phyloP scores from a whole-genome alignment of 1,140 invertebrate genomes.

The Drosophila equinoxialis region DNA sequence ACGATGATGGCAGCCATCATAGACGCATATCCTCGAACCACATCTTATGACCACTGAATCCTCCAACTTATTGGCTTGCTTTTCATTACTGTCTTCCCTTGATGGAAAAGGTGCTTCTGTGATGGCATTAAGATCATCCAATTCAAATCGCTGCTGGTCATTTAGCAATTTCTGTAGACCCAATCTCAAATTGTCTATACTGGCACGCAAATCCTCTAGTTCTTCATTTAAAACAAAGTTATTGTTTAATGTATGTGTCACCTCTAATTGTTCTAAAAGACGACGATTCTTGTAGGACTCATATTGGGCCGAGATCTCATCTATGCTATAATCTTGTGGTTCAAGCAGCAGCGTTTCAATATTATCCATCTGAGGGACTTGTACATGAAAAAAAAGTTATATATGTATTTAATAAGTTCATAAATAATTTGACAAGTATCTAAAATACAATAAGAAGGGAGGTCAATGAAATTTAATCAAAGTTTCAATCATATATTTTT shows the following conservation, averaged over 20 bases:
- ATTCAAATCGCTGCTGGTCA: background rate
- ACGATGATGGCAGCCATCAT: slow-evolving; percentile 34
- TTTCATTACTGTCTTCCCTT: too few relatives aligned
- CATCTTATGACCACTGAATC: slow-evolving; percentile 27
- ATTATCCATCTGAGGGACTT: slow-evolving; percentile 18
- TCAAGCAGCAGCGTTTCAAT: background rate
- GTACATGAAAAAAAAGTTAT: background rate
- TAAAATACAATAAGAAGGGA: background rate
- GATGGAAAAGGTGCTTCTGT: slow-evolving; percentile 4
- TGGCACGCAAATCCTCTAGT: slow-evolving; percentile 6
- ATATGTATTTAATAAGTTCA: background rate
- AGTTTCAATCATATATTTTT: background rate
- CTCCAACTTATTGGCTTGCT: background rate
- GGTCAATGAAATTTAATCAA: background rate
- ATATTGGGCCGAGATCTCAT: slow-evolving; percentile 43
- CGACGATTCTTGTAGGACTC: slow-evolving; percentile 27
- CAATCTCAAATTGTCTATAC: slow-evolving; percentile 13
- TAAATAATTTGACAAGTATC: background rate
- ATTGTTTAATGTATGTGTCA: background rate
- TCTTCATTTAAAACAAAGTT: slow-evolving; percentile 12
- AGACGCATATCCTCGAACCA: slow-evolving; percentile 43
- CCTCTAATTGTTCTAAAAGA: background rate
- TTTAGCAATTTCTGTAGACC: slow-evolving; percentile 23
- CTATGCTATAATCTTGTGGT: slow-evolving; percentile 20
- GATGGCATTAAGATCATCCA: slow-evolving; percentile 32